Conservation (phyloP, 1,140 invertebrate genomes). For the Nomia melanderi region DNA sequence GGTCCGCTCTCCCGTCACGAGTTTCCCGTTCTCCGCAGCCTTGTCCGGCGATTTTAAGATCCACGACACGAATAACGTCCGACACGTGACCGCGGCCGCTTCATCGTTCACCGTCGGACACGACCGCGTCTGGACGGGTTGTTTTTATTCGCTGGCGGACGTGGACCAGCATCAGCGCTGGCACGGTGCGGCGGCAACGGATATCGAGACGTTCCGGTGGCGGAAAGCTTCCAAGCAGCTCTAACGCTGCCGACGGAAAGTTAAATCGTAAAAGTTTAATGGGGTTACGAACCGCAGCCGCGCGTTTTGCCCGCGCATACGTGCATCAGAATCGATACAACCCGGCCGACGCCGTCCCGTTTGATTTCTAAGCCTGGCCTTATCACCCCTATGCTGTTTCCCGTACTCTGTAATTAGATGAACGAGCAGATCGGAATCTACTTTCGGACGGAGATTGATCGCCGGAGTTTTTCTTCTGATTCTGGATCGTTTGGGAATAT, state of each 20-base stretch:
- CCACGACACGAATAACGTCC: conserved; percentile 40
- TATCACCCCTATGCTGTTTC: background rate
- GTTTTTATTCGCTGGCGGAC: conserved; percentile 29
- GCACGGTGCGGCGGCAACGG: background rate
- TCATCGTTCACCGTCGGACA: conserved; percentile 27
- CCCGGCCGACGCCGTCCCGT: background rate
- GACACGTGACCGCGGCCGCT: conserved; percentile 17
- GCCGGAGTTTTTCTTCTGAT: background rate
- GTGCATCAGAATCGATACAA: conserved; percentile 47
- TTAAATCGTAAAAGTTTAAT: conserved; percentile 76
- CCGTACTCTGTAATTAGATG: background rate
- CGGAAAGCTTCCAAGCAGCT: background rate
- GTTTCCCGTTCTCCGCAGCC: background rate
- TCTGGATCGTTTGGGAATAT: too few species aligned
- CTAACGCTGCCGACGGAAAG: conserved; percentile 53
- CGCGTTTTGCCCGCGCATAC: conserved; percentile 18
- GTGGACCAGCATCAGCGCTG: conserved; percentile 15
- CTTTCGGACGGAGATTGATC: background rate
- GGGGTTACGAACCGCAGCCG: conserved; percentile 41
- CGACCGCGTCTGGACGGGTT: conserved; percentile 10
- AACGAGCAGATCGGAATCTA: background rate
- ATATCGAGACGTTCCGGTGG: conserved; percentile 13
- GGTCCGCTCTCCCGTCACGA: conserved; percentile 18
- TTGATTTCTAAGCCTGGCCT: background rate
- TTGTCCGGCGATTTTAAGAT: conserved; percentile 22